phyloP scores from a whole-genome alignment of 2,797 vertebrate genomes.

The Intellagama lesueurii region DNA sequence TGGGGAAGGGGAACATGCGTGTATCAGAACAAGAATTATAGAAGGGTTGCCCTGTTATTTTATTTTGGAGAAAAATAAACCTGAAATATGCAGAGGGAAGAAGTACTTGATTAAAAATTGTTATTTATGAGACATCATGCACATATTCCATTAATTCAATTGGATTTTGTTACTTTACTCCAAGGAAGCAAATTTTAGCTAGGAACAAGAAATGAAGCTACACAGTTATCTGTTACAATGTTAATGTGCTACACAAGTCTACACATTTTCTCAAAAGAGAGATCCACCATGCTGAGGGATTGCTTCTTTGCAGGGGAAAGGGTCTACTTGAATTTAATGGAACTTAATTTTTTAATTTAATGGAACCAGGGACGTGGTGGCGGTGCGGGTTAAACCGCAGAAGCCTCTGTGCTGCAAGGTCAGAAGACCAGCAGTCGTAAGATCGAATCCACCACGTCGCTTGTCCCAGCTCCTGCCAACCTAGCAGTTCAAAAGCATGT shows the following conservation, averaged over 20 bases:
- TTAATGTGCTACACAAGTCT: not conserved
- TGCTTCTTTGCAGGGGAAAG: not conserved
- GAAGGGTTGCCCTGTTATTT: slow-evolving; percentile 2
- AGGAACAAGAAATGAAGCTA: not conserved
- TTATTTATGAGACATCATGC: not conserved
- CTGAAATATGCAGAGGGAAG: not conserved
- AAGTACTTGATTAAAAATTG: not conserved
- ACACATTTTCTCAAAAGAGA: not conserved
- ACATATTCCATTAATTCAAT: slow-evolving; percentile 22
- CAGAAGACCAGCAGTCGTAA: too few relatives aligned
- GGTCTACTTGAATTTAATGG: not conserved
- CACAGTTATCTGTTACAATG: not conserved
- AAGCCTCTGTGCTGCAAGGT: too few relatives aligned
- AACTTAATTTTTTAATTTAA: too few relatives aligned
- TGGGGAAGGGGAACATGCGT: not conserved
- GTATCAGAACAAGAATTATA: slow-evolving; percentile 10
- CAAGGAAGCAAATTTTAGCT: not conserved
- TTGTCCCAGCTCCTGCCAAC: too few relatives aligned
- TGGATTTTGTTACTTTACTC: not conserved
- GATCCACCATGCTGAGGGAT: not conserved
- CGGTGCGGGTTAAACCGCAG: too few relatives aligned
- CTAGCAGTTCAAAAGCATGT: too few relatives aligned
- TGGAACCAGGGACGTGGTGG: too few relatives aligned
- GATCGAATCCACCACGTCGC: too few relatives aligned
- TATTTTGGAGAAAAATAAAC: slow-evolving; percentile 1